Evolutionary conservation across 92 coral and sea anemone species (phyloP).

Genomic region (Phymanthus crucifer): DNA sequence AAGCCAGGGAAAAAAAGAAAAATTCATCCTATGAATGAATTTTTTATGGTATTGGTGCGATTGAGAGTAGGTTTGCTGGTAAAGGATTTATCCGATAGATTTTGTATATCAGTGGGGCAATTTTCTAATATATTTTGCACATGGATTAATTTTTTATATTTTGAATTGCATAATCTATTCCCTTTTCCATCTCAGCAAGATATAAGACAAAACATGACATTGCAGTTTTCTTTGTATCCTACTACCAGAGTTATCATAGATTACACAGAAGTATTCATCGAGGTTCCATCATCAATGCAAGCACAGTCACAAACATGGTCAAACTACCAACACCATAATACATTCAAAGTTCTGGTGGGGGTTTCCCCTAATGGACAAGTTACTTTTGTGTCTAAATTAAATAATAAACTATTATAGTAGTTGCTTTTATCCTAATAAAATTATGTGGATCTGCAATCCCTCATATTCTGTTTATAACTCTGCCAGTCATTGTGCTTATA

Average conservation of each 20-base stretch:
- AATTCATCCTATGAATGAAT: conserved; percentile 35
- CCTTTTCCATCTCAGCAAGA: conserved; percentile 45
- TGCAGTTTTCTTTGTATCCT: conserved; percentile 47
- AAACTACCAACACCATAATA: conserved; percentile 50
- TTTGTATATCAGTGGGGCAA: conserved; percentile 42
- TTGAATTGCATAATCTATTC: conserved; percentile 44
- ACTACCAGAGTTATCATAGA: conserved; percentile 55
- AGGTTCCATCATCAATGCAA: conserved; percentile 58
- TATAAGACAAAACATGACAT: conserved; percentile 54
- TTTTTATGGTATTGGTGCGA: conserved; percentile 49
- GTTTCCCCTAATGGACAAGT: conserved; percentile 50
- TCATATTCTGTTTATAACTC: not conserved
- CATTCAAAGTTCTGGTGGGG: conserved; percentile 47
- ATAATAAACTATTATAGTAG: too few species aligned
- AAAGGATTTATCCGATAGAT: conserved; percentile 48
- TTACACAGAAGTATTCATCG: conserved; percentile 49
- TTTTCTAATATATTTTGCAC: conserved; percentile 42
- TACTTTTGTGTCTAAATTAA: conserved; percentile 41
- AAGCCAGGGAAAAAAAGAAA: conserved; percentile 53
- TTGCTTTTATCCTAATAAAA: not conserved
- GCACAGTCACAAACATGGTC: conserved; percentile 61
- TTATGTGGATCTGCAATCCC: not conserved
- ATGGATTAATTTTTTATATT: conserved; percentile 56
- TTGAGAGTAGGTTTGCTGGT: conserved; percentile 55
- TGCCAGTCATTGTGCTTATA: conserved; percentile 43